A percentile compares a stretch with the other conserved stretches of the same genome.
phyloP scores from a whole-genome alignment of 1,140 invertebrate genomes.

The Steinernema khuongi region DNA sequence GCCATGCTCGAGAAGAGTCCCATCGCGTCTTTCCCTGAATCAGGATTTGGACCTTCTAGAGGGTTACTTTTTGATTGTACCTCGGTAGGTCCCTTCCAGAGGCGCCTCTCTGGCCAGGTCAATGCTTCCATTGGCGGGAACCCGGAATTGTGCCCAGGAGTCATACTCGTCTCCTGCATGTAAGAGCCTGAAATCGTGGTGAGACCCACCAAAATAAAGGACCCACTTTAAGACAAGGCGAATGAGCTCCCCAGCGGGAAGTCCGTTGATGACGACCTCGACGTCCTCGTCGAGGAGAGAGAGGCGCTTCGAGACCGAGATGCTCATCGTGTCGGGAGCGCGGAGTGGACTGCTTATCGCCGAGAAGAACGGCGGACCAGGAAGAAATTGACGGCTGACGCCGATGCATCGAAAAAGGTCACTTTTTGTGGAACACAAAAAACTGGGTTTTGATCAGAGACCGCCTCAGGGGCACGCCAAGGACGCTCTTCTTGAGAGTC shows the following conservation, averaged over 20 bases:
- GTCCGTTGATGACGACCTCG: not conserved
- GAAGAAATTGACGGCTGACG: too few relatives aligned
- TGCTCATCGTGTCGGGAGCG: not conserved
- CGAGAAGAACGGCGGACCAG: too few relatives aligned
- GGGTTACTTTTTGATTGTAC: slow-evolving; percentile 4
- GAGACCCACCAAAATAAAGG: not conserved
- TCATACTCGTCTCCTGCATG: not conserved
- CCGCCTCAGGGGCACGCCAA: too few relatives aligned
- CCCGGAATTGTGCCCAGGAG: not conserved
- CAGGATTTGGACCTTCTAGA: not conserved
- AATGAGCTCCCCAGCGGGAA: not conserved
- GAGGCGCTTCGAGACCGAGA: not conserved
- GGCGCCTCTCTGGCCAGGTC: slow-evolving; percentile 26
- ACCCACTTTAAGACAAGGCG: not conserved
- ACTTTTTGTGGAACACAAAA: too few relatives aligned
- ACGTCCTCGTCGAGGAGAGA: not conserved
- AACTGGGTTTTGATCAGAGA: too few relatives aligned
- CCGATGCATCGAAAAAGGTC: too few relatives aligned
- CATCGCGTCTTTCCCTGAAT: slow-evolving; percentile 43
- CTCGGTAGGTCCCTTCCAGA: slow-evolving; percentile 32
- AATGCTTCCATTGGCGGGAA: slow-evolving; percentile 19
- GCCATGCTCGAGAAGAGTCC: slow-evolving; percentile 48
- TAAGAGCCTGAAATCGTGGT: not conserved
- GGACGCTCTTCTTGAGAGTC: too few relatives aligned
- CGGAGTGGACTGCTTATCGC: too few relatives aligned